Base-by-base conservation (phyloP, 2,888 invertebrate species). In the Morinoia aosen region DNA sequence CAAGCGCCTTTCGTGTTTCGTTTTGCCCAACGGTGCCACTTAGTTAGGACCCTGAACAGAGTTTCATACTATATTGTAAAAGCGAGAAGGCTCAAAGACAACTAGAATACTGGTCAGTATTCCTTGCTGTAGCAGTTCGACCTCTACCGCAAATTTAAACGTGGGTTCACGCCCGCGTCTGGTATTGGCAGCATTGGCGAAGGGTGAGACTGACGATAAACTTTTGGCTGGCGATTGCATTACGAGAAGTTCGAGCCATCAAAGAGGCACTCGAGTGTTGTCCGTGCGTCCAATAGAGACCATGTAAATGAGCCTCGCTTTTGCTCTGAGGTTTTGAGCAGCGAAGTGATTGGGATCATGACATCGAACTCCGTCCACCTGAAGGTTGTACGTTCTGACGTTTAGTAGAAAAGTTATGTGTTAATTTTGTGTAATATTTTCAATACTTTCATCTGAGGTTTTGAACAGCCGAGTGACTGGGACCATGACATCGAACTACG, bases 211-310 rank as follows among this genome's bases (percentile, higher is more conserved):
- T 90, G 40, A 90, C 90, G 90, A 90, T 90, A 90, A 90, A 90
- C 90, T 90, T 90, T 90, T 48, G 48, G 39, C 90, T 48, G 90
- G 90, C 90, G 90, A 90, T 90, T 90, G 90, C 40, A 48, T 90
- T 90, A 90, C 16, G 90, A 90, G 90, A 90, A 90, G 90, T 90
- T 90, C 16, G 90, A 39, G 90, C 48, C 90, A 90, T 90, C 90
- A 90, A 90, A 90, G 90, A 90, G 90, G 90, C 90, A 19, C 90
- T 40, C 14, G 90, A 39, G 90, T 40, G 90, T 90, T 76, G 76
- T 76, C 76, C 76, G 76, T 76, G 76, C 25, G 33, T 16, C 76
- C 76, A 76, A 76, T 76, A 76, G 19, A 76, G 76, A 33, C 76
- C 76, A 76, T 76, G 76, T 16, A 76, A 76, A 76, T 76, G 76